Evolutionary conservation across 2,888 invertebrate species (phyloP).

Genomic region (Strigamia crassipes): DNA sequence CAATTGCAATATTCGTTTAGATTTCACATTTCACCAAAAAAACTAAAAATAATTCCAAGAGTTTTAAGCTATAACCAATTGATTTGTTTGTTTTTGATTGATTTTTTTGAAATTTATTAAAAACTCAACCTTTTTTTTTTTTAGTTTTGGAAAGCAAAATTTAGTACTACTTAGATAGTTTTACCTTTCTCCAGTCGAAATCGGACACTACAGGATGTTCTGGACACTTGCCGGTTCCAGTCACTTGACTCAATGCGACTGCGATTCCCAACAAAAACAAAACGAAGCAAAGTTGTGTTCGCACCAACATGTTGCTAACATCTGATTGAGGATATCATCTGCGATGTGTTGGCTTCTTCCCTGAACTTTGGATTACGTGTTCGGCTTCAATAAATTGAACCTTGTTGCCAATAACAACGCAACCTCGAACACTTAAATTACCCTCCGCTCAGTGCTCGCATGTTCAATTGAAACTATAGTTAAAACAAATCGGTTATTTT

Average conservation of each 20-base stretch:
- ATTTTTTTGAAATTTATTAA: neutral
- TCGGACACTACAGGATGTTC: neutral
- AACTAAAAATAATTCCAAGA: neutral
- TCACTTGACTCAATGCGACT: neutral
- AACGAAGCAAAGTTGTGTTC: constrained; percentile 6
- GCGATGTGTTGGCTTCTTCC: constrained; percentile 12
- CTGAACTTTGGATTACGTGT: constrained; percentile 40
- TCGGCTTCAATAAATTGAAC: constrained; percentile 25
- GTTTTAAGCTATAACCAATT: no score
- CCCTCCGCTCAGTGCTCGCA: neutral
- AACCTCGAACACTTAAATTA: constrained; percentile 24
- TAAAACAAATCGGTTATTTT: no score
- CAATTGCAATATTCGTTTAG: neutral
- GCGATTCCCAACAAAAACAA: neutral
- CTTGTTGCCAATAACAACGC: constrained; percentile 26
- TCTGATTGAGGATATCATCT: constrained; percentile 40
- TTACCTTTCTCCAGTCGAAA: constrained; percentile 39
- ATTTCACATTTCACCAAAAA: neutral
- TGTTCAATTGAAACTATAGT: constrained; percentile 7
- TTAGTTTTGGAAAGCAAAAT: neutral
- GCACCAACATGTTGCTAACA: neutral
- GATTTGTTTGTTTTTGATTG: neutral
- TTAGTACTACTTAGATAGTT: neutral
- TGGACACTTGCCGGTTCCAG: constrained; percentile 15
- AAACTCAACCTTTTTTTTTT: neutral